Evolutionary conservation across 2,797 vertebrate genomes (phyloP), one percentile per base, ranked within the genome.

Genomic region (Heliangelus exortis): DNA sequence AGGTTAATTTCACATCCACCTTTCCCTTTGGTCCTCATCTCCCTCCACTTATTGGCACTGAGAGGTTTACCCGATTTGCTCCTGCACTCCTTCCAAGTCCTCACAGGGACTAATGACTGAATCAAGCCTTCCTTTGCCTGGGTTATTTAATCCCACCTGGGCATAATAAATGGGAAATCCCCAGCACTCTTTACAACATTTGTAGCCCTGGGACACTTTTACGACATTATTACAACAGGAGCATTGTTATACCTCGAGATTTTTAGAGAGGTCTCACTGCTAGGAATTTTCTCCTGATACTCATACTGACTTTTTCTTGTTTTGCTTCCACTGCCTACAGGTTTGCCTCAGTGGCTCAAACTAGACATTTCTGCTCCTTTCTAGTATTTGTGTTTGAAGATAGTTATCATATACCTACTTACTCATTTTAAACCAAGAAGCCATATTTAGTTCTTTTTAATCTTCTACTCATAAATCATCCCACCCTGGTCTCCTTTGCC

Each of bases 121-220:
- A 77, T 62, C 83, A 90, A 96, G 81, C 85, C 74, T 94, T 83
- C 83, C 86, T 93, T 90, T 90, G 83, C 83, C 65, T 92, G 79
- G 26, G 69, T 90, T 91, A 93, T 91, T 96, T 93, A 92, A 94
- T 93, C 86, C 95, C 91, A 87, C 90, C 72, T 85, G 91, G 95
- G 92, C 90, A 92, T 65, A 93, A 96, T 92, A 94, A 96, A 94
- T 87, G 65, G 87, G 86, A 96, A 94, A 91, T 92, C 90, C 89
- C 93, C 75, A 80, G 88, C 85, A 68, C 88, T 89, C 85, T 84
- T 84, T 92, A 89, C 74, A 79, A 80, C 92, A 92, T 87, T 87
- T 89, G 94, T 74, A 93, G 83, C 57, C 41, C 75, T 89, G 68
- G 92, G 95, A 73, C 77, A 14, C 78, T 92, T 94, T 96, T 95